A percentile compares a stretch with the other conserved stretches of the same genome.
These are phyloP conservation scores for Agonopterix alstromeriana DNA, from an alignment of 2,888 invertebrate genomes.

Conservation along the genomic window DNA sequence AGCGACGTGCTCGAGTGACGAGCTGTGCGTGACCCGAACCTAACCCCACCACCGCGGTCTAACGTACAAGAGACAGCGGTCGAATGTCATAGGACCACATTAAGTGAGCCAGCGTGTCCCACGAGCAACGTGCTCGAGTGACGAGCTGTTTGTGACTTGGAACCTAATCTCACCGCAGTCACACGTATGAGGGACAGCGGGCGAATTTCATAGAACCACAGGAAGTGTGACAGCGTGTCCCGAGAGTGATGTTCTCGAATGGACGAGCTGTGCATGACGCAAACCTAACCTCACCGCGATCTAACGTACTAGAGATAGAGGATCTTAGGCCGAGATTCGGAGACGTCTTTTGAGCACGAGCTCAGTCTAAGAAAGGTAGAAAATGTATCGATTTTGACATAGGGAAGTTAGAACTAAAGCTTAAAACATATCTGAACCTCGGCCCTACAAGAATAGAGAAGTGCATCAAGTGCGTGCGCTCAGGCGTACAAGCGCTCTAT, in stretches of 20 bases:
- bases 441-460: no score
- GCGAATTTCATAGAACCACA: background rate
- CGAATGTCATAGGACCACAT: no score
- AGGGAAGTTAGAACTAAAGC: no score
- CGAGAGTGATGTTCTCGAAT: slow-evolving; percentile 5
- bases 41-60: background rate
- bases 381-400: no score
- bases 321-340: no score
- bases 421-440: no score
- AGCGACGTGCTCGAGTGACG: slow-evolving; percentile 6
- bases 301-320: background rate
- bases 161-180: background rate
- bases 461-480: no score
- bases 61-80: background rate
- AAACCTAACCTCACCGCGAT: background rate
- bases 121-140: slow-evolving; percentile 5
- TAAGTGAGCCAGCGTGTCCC: slow-evolving; percentile 3
- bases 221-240: slow-evolving; percentile 4
- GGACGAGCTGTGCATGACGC: slow-evolving; percentile 5
- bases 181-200: background rate
- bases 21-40: slow-evolving; percentile 5
- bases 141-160: slow-evolving; percentile 5
- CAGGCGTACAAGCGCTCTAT: no score
- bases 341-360: no score
- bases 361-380: no score